Base-by-base conservation (phyloP, 2,888 invertebrate genomes). In the Lepidonotus clava region DNA sequence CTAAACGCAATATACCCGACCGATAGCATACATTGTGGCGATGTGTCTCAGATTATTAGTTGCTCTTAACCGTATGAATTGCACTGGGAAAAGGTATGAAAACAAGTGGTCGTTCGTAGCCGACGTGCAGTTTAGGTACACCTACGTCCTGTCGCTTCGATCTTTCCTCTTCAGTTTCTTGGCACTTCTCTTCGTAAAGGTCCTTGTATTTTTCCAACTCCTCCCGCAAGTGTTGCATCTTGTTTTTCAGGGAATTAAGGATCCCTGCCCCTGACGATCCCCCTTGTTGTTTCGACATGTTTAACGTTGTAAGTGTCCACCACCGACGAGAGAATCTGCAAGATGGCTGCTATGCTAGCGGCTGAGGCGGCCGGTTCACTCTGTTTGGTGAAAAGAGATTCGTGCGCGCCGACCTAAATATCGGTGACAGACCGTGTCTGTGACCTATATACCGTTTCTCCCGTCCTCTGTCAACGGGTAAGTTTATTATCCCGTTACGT, bases 171-270 rank as follows among this genome's bases (percentile, higher is more conserved):
- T 89, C 89, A 21, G 89, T 38, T 77, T 90, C 90, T 53, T 84
- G 46, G 67, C 89, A 89, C 86, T 90, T 90, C 66, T 87, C 83
- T 21, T 90, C 90, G 71, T 87, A 89, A 46, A 85, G 51, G 51
- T 90, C 90, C 80, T 86, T 90, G 51, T 87, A 87, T 86, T 89
- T 89, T 41, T 90, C 90, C 87, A 89, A 84, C 83, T 90, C 90
- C 40, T 90, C 90, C 67, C 90, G 84, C 21, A 90, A 85, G 86
- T 85, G 86, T 86, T 90, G 89, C 89, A 90, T 89, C 86, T 90
- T 90, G 86, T 86, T 88, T 83, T 90, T 90, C 38, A 90, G 88
- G 41, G 88, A 87, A 40, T 67, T 88, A 5, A 90, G 84, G 32
- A 88, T 89, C 41, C 66, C 85, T 71, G 87, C 28, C 77, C 87